Base-by-base conservation (phyloP, 2,797 vertebrate genomes). In the Poeciliopsis infans region DNA sequence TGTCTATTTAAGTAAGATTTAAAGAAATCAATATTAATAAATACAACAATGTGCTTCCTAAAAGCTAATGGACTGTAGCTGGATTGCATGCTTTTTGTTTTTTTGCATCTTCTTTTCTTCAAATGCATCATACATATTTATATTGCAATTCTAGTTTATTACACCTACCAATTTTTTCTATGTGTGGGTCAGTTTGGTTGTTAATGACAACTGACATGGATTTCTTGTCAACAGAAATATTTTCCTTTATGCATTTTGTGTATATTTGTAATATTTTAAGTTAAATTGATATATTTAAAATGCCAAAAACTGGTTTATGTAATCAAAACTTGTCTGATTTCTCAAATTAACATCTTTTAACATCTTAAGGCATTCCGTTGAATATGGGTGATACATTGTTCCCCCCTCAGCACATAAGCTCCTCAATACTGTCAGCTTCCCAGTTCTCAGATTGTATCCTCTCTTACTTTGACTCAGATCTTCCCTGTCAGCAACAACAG, bases 401-500 rank as follows among this genome's bases (percentile, higher is more conserved):
- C 36, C 36, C 59, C 36, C 41, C 68, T 83, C 85, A 83, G 41
- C 77, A 81, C 33, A 89, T 94, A 94, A 94, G 92, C 92, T 79
- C 80, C 88, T 92, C 79, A 7, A 55, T 80, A 85, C 89, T 84
- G 31, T 81, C 83, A 89, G 85, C 86, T 74, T 85, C 86, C 86
- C 79, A 79, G 68, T 92, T 91, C 87, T 90, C 78, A 80, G 87
- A 88, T 87, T 74, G 88, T 89, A 93, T 93, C 82, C 90, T 72
- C 86, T 92, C 86, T 87, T 49, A 86, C 89, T 91, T 87, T 79
- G 85, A 90, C 87, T 90, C 86, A 88, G 86, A 87, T 87, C 91
- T 92, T 82, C 85, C 88, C 89, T 89, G 90, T 92, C 91, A 90
- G 89, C 85, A 76, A 80, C 92, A 69, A 70, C 88, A 82, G 77